Evolutionary conservation across 2,797 vertebrate species (phyloP).

Genomic region (Alosa sapidissima): DNA sequence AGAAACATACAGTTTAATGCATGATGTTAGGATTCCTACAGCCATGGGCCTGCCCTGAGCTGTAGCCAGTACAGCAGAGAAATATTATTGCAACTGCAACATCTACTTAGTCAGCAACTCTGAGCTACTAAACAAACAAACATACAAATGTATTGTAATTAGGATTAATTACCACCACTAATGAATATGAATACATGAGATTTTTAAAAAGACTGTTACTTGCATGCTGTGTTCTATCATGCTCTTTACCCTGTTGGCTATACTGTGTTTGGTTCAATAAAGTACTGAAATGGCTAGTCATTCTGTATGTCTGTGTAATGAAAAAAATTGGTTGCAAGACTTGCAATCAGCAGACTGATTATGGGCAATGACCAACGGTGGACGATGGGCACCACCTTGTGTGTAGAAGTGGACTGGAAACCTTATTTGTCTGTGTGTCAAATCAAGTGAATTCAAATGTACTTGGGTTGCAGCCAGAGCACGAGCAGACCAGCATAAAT

Average conservation of each 20-base stretch:
- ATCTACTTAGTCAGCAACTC: background rate
- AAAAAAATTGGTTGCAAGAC: too few species aligned
- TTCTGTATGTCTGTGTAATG: background rate
- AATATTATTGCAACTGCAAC: background rate
- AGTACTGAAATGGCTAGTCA: background rate
- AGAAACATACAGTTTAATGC: background rate
- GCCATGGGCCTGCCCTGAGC: background rate
- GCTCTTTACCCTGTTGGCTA: background rate
- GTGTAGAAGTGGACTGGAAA: background rate
- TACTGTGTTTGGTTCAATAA: constrained; percentile 5
- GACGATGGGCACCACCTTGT: background rate
- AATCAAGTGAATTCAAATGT: too few species aligned
- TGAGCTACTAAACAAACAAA: too few species aligned
- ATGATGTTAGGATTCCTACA: background rate
- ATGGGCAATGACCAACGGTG: background rate
- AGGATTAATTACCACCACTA: too few species aligned
- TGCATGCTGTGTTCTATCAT: background rate
- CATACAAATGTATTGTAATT: too few species aligned
- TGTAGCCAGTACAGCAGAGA: background rate
- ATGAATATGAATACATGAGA: background rate
- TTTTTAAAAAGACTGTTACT: background rate
- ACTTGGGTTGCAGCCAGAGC: too few species aligned
- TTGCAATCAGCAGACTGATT: too few species aligned
- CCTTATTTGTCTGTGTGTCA: background rate
- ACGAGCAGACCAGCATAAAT: too few species aligned